A percentile compares a stretch with the other conserved stretches of the same genome.
Evolutionary conservation across 2,797 vertebrate species (phyloP).

Genomic region (Chelidonichthys spinosus): DNA sequence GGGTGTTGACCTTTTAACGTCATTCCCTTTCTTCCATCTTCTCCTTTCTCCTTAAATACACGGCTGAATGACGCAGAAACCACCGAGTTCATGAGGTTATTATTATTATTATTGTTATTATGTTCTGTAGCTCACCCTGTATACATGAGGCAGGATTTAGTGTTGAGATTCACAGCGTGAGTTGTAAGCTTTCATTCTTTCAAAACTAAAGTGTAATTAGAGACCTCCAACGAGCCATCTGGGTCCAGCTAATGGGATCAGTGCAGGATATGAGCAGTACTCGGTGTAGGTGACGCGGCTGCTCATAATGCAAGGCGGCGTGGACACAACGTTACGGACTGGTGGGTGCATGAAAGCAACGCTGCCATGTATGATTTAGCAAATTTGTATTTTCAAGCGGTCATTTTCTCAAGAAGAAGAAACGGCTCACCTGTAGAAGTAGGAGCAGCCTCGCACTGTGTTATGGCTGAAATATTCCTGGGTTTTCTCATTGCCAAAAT

Average conservation of each 20-base stretch:
- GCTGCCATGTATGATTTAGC: neutral
- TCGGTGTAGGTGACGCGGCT: neutral
- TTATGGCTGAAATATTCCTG: conserved; percentile 90
- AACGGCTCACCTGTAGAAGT: conserved; percentile 86
- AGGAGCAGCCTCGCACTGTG: conserved; percentile 88
- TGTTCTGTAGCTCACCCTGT: neutral
- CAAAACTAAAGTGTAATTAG: conserved; percentile 11
- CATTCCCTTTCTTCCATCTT: neutral
- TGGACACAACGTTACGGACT: conserved; percentile 1
- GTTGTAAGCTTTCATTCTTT: conserved; percentile 8
- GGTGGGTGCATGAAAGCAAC: neutral
- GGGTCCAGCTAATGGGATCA: conserved; percentile 13
- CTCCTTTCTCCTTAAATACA: conserved; percentile 1
- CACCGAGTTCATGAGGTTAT: neutral
- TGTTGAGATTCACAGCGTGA: neutral
- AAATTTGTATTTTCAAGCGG: neutral
- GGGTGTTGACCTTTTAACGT: conserved; percentile 13
- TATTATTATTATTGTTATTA: no score
- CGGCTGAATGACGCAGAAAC: neutral
- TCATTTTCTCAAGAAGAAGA: neutral
- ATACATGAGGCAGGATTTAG: conserved; percentile 1
- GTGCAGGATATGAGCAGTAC: neutral
- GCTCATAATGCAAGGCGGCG: neutral
- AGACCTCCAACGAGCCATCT: neutral
- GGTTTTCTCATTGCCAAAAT: conserved; percentile 89